Evolutionary conservation across 2,113 vertebrate genomes (phyloP).

Genomic region (Paramisgurnus dabryanus): DNA sequence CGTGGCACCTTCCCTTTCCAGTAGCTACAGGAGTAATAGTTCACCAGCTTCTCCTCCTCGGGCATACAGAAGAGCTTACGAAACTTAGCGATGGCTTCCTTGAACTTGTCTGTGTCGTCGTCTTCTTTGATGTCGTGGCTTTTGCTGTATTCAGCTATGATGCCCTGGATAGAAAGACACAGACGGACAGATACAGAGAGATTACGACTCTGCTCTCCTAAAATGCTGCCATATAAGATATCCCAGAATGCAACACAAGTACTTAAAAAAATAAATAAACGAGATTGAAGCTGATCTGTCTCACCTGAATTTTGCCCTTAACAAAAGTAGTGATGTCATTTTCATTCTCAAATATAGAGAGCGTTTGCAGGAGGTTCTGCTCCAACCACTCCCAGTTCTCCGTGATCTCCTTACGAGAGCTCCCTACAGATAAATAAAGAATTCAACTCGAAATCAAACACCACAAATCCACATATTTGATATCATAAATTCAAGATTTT

Average conservation of each 20-base stretch:
- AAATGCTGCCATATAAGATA: too few species aligned
- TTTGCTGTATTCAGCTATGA: slow-evolving; percentile 97
- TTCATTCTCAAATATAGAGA: slow-evolving; percentile 98
- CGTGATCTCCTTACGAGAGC: slow-evolving; percentile 93
- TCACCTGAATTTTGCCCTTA: slow-evolving; percentile 98
- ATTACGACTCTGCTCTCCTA: not conserved
- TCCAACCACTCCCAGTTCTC: slow-evolving; percentile 99
- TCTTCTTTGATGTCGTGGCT: slow-evolving; percentile 94
- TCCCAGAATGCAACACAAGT: not conserved
- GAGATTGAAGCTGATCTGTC: not conserved
- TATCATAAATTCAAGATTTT: not conserved
- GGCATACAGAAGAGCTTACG: slow-evolving; percentile 96
- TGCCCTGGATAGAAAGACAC: slow-evolving; percentile 75
- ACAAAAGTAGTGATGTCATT: slow-evolving; percentile 98
- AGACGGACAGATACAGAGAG: not conserved
- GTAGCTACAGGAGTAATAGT: slow-evolving; percentile 98
- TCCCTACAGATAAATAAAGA: slow-evolving; percentile 72
- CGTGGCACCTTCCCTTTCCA: slow-evolving; percentile 97
- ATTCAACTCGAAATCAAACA: not conserved
- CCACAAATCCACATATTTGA: not conserved
- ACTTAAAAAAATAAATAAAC: too few species aligned
- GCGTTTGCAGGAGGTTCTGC: slow-evolving; percentile 94
- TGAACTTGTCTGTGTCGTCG: slow-evolving; percentile 96
- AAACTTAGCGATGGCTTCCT: slow-evolving; percentile 92
- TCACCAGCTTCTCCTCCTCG: slow-evolving; percentile 96